Percentiles rank a stretch among this genome's conserved stretches.
These are phyloP conservation scores for Hypotaenidia okinawae DNA, from an alignment of 2,797 vertebrate genomes.

Conservation along the genomic window DNA sequence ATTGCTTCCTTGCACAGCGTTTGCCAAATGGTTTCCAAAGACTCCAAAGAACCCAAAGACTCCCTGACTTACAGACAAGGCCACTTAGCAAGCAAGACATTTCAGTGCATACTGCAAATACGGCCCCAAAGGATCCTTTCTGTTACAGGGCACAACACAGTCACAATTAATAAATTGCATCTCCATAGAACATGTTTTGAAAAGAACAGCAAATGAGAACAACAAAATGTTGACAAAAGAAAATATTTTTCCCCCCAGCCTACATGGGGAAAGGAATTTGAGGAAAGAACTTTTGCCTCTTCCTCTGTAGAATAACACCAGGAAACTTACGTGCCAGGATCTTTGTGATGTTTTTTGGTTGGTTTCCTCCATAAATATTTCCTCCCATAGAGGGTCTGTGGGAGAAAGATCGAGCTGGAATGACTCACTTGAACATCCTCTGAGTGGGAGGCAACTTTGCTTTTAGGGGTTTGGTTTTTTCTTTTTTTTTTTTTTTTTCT, in stretches of 20 bases:
- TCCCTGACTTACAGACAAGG: constrained; percentile 19
- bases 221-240: not conserved
- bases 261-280: not conserved
- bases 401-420: not conserved
- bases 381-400: not conserved
- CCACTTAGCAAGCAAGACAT: not conserved
- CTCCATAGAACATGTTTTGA: not conserved
- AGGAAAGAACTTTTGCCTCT: not conserved
- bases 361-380: constrained; percentile 2
- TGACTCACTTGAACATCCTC: not conserved
- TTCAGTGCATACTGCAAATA: not conserved
- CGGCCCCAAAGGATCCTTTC: not conserved
- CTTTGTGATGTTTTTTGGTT: not conserved
- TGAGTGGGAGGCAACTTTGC: not conserved
- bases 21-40: constrained; percentile 32
- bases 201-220: not conserved
- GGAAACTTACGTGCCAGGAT: not conserved
- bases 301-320: not conserved
- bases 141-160: not conserved
- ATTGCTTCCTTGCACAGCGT: constrained; percentile 19
- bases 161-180: not conserved
- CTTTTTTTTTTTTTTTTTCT: not conserved
- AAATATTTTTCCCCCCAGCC: not conserved
- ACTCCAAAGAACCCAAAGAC: not conserved
- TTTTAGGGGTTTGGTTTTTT: not conserved